Percentiles rank a stretch among this genome's conserved stretches.
phyloP scores from a whole-genome alignment of 1,140 invertebrate species.

The Dendrolimus punctatus region DNA sequence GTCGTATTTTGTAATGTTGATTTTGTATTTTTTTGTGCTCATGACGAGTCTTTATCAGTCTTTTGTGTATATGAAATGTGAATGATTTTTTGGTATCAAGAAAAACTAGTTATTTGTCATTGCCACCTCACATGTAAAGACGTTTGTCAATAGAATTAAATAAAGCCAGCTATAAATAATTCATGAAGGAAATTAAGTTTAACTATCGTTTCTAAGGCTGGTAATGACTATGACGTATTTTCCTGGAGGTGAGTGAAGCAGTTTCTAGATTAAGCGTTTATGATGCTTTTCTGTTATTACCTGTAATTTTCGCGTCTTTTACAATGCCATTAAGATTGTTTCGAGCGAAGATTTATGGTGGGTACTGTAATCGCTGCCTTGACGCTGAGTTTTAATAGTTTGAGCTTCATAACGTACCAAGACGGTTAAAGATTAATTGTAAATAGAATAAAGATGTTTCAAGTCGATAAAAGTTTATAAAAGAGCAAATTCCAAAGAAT shows the following conservation, averaged over 20 bases:
- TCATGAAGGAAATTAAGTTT: slow-evolving; percentile 21
- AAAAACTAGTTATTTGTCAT: slow-evolving; percentile 8
- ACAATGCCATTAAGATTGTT: background rate
- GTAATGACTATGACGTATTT: slow-evolving; percentile 26
- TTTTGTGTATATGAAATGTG: slow-evolving; percentile 3
- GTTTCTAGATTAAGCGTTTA: slow-evolving; percentile 27
- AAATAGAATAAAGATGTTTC: no score
- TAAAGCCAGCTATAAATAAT: slow-evolving; percentile 21
- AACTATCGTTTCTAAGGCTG: slow-evolving; percentile 26
- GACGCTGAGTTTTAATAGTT: no score
- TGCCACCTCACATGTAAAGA: no score
- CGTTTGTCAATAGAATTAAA: slow-evolving; percentile 3
- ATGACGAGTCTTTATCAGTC: slow-evolving; percentile 4
- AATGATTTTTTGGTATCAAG: slow-evolving; percentile 9
- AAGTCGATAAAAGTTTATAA: no score
- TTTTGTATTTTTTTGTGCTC: slow-evolving; percentile 11
- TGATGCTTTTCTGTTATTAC: slow-evolving; percentile 9
- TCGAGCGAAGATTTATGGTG: no score
- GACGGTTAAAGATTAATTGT: no score
- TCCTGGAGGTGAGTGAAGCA: slow-evolving; percentile 9
- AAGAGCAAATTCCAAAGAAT: no score
- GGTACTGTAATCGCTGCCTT: no score
- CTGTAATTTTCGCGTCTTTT: no score
- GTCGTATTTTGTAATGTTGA: background rate
- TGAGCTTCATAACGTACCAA: no score